Evolutionary conservation across 2,888 invertebrate species (phyloP).

Genomic region (Rhingia campestris): DNA sequence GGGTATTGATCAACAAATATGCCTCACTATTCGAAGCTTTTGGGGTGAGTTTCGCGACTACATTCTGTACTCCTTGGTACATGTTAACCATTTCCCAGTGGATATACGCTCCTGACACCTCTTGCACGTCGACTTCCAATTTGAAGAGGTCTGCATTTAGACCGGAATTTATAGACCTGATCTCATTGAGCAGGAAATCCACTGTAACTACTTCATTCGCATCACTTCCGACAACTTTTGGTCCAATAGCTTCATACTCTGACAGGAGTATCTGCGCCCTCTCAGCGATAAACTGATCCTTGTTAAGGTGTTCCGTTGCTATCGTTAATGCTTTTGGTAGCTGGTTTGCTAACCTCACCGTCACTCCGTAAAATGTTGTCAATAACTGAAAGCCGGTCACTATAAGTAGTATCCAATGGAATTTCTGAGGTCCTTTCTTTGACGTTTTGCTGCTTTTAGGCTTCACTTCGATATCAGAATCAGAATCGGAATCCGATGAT

Average conservation of each 20-base stretch:
- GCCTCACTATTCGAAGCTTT: slow-evolving; percentile 76
- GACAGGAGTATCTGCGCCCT: slow-evolving; percentile 86
- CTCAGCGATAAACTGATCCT: slow-evolving; percentile 86
- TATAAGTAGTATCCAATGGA: slow-evolving; percentile 68
- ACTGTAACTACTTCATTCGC: slow-evolving; percentile 88
- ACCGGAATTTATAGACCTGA: slow-evolving; percentile 76
- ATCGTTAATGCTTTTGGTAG: slow-evolving; percentile 77
- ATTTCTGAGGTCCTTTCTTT: background rate
- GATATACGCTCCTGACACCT: slow-evolving; percentile 78
- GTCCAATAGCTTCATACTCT: slow-evolving; percentile 86
- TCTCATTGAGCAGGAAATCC: slow-evolving; percentile 80
- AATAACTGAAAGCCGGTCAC: slow-evolving; percentile 78
- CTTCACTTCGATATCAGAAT: slow-evolving; percentile 33
- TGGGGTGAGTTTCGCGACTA: slow-evolving; percentile 78
- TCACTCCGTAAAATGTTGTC: slow-evolving; percentile 77
- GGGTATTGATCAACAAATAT: slow-evolving; percentile 90
- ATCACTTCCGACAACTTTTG: slow-evolving; percentile 87
- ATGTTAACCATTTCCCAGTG: slow-evolving; percentile 78
- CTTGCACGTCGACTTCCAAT: slow-evolving; percentile 79
- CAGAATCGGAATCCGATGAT: slow-evolving; percentile 15
- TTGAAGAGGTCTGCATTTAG: slow-evolving; percentile 77
- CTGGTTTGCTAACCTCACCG: slow-evolving; percentile 76
- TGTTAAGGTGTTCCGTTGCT: slow-evolving; percentile 75
- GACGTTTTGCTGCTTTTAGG: background rate
- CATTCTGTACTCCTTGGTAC: slow-evolving; percentile 80